These are phyloP conservation scores for Paralichthys olivaceus DNA, from an alignment of 2,113 vertebrate species.

Conservation along the genomic window DNA sequence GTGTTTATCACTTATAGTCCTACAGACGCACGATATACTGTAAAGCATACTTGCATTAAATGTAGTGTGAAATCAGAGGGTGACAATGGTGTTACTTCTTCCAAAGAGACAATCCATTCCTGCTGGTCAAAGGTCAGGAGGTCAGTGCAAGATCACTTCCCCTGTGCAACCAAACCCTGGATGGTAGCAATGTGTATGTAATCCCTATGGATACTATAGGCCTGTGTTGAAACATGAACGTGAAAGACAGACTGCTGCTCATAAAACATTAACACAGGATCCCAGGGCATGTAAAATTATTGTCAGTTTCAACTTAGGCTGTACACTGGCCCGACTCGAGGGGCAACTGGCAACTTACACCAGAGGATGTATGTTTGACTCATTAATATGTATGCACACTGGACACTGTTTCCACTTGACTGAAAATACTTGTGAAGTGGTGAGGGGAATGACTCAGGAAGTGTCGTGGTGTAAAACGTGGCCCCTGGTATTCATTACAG, in stretches of 20 bases:
- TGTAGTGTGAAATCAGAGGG: not conserved
- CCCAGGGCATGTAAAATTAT: slow-evolving; percentile 70
- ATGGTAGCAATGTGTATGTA: slow-evolving; percentile 1
- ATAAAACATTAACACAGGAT: slow-evolving; percentile 72
- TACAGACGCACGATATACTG: not conserved
- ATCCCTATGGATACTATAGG: slow-evolving; percentile 16
- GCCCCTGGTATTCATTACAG: slow-evolving; percentile 22
- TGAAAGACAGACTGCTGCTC: slow-evolving; percentile 49
- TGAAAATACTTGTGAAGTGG: slow-evolving; percentile 17
- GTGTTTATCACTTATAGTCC: not conserved
- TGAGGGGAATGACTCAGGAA: slow-evolving; percentile 23
- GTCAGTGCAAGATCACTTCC: slow-evolving; percentile 16
- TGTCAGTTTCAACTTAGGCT: slow-evolving; percentile 49
- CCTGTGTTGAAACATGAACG: slow-evolving; percentile 62
- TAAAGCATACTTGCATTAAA: not conserved
- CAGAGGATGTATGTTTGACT: slow-evolving; percentile 24
- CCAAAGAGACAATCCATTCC: not conserved
- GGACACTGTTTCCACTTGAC: slow-evolving; percentile 39
- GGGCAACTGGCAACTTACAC: slow-evolving; percentile 31
- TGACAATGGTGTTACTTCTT: not conserved
- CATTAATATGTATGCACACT: slow-evolving; percentile 54
- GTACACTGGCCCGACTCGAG: not conserved
- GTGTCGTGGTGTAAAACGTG: slow-evolving; percentile 37
- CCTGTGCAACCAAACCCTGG: not conserved
- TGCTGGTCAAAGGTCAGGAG: slow-evolving; percentile 12